Conservation (phyloP, 2,797 vertebrate species). For the Pangasius djambal region DNA sequence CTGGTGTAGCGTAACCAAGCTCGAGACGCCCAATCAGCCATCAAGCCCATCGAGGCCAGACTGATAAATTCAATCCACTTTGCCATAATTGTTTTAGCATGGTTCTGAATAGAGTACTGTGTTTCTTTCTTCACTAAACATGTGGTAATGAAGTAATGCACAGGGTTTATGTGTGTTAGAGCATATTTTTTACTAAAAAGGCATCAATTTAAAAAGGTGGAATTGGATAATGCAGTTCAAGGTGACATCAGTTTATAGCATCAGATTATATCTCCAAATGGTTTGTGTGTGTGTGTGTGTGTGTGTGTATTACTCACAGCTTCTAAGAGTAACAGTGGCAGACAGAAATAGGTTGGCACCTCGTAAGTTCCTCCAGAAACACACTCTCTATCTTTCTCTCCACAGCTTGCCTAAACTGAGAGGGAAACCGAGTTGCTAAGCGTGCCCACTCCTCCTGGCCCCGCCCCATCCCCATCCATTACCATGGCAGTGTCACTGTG, state of each 20-base stretch:
- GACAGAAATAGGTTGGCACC: slow-evolving; percentile 75
- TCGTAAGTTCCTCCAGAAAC: slow-evolving; percentile 58
- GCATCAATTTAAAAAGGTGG: neutral
- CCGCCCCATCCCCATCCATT: slow-evolving; percentile 32
- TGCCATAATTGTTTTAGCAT: neutral
- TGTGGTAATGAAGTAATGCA: neutral
- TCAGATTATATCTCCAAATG: neutral
- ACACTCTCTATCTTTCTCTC: slow-evolving; percentile 23
- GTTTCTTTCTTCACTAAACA: neutral
- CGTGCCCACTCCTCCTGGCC: slow-evolving; percentile 64
- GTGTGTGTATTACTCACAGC: slow-evolving; percentile 9
- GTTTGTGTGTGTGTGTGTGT: slow-evolving; percentile 18
- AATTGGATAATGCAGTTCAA: neutral
- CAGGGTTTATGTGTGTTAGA: neutral
- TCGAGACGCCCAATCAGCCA: neutral
- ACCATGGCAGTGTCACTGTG: slow-evolving; percentile 77
- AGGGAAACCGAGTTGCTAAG: slow-evolving; percentile 58
- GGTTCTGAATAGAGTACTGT: neutral
- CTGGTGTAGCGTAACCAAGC: neutral
- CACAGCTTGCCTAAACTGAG: slow-evolving; percentile 65
- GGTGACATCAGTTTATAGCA: neutral
- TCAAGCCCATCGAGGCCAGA: neutral
- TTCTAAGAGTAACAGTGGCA: slow-evolving; percentile 64
- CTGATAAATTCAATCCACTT: neutral
- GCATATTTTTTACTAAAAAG: neutral